Conservation (phyloP, 2,113 vertebrate species). For the Hemiprocne comata region DNA sequence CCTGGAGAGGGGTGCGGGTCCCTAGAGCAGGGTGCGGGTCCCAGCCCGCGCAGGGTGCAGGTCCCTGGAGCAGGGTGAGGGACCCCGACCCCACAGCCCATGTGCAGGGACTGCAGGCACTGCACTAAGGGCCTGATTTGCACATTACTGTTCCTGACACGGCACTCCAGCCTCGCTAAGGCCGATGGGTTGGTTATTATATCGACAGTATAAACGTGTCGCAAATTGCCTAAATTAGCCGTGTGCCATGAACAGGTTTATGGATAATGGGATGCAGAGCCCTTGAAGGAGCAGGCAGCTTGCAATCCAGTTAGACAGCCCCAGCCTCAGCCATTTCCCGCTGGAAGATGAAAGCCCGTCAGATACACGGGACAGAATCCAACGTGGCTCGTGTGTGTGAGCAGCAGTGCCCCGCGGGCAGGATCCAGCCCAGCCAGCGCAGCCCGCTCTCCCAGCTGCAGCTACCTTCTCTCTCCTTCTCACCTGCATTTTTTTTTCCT, state of each 20-base stretch:
- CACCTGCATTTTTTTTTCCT: not conserved
- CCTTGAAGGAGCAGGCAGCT: constrained; percentile 13
- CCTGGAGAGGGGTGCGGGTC: too few species aligned
- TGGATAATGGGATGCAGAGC: constrained; percentile 58
- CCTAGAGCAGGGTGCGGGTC: too few species aligned
- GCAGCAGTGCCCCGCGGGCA: not conserved
- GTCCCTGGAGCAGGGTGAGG: too few species aligned
- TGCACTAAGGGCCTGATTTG: not conserved
- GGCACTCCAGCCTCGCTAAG: not conserved
- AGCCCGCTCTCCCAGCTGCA: not conserved
- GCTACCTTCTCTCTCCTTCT: not conserved
- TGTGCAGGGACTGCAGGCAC: not conserved
- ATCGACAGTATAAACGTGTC: not conserved
- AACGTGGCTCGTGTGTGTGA: not conserved
- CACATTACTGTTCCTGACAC: not conserved
- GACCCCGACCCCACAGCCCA: not conserved
- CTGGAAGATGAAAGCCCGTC: not conserved
- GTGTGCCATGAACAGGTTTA: constrained; percentile 41
- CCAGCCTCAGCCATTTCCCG: not conserved
- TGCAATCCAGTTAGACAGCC: not conserved
- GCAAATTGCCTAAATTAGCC: constrained; percentile 61
- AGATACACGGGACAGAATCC: not conserved
- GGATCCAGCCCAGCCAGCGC: not conserved
- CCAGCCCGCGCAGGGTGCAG: too few species aligned
- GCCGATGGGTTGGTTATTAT: not conserved